A percentile compares a stretch with the other conserved stretches of the same genome.
Conservation (phyloP, 2,113 vertebrate species). For the Motacilla alba region DNA sequence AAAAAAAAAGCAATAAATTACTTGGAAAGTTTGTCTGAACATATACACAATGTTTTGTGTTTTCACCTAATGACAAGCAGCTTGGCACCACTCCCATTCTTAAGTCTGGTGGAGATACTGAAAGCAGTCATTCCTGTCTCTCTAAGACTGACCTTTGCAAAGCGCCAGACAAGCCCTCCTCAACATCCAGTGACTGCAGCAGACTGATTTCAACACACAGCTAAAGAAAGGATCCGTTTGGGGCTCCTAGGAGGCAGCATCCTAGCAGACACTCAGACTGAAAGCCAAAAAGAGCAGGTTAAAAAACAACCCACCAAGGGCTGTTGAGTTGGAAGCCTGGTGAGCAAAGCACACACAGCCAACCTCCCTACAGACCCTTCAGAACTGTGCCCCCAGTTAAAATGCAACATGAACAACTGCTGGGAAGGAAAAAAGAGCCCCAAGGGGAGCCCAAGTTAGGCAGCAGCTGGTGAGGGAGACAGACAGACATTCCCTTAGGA, state of each 20-base stretch:
- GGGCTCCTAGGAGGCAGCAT: neutral
- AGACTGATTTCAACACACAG: neutral
- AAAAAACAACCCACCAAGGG: neutral
- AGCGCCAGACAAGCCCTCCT: neutral
- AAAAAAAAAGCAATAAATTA: neutral
- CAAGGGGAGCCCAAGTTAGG: neutral
- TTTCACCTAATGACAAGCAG: neutral
- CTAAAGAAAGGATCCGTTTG: neutral
- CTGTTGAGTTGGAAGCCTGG: neutral
- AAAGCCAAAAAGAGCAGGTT: neutral
- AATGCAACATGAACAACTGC: neutral
- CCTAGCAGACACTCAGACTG: neutral
- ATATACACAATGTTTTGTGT: neutral
- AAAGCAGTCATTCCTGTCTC: neutral
- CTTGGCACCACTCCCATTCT: neutral
- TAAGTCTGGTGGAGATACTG: neutral
- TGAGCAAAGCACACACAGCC: neutral
- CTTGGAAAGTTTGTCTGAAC: neutral
- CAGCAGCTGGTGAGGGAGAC: neutral
- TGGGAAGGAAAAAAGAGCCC: neutral
- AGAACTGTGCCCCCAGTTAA: neutral
- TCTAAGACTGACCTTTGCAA: neutral
- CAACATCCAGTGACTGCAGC: neutral
- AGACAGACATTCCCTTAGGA: neutral
- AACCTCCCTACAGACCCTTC: neutral